Conservation (phyloP, 2,797 vertebrate genomes). For the Amazonetta brasiliensis region DNA sequence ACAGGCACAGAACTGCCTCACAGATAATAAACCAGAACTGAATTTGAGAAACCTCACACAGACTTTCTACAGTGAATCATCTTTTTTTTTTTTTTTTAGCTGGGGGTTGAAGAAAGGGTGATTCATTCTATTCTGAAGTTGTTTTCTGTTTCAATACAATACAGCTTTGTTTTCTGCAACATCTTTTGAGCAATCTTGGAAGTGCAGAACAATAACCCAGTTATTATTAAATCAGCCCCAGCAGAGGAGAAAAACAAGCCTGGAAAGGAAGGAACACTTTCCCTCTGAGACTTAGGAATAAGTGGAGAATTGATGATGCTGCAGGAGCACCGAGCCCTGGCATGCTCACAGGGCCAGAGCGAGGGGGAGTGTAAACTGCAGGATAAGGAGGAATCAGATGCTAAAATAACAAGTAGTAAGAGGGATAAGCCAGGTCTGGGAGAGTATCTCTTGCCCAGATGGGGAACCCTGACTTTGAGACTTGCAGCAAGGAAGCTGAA, state of each 20-base stretch:
- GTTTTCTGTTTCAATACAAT: conserved; percentile 47
- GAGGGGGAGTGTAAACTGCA: neutral
- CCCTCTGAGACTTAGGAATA: neutral
- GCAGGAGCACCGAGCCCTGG: neutral
- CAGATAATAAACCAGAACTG: conserved; percentile 50
- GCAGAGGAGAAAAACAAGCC: conserved; percentile 24
- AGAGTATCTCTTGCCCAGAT: neutral
- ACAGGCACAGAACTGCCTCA: conserved; percentile 70
- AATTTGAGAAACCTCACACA: conserved; percentile 69
- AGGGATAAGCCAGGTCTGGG: neutral
- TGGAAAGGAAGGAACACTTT: neutral
- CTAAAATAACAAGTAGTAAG: neutral
- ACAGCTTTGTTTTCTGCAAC: conserved; percentile 32
- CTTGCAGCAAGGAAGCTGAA: conserved; percentile 1
- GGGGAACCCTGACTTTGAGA: neutral
- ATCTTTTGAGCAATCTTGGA: conserved; percentile 8
- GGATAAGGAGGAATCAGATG: neutral
- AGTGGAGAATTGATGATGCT: neutral
- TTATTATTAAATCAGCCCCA: neutral
- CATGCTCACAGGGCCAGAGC: neutral
- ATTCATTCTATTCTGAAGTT: conserved; percentile 70
- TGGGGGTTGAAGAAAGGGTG: conserved; percentile 31
- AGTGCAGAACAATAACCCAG: neutral
- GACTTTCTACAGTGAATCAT: conserved; percentile 80
- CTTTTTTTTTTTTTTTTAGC: conserved; percentile 58